These are phyloP conservation scores for Hycleus phaleratus DNA, from an alignment of 1,140 invertebrate species.

Conservation along the genomic window DNA sequence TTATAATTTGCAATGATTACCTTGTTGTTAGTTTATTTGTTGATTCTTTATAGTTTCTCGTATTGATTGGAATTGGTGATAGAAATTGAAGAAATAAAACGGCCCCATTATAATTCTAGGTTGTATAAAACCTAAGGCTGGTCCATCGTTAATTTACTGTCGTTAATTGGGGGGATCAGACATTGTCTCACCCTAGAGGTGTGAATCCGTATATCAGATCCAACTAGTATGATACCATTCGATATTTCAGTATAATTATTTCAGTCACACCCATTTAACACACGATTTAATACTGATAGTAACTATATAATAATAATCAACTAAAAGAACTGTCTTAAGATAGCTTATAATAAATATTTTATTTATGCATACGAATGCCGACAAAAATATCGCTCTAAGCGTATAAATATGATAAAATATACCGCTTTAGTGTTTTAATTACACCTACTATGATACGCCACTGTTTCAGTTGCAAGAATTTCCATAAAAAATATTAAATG, in stretches of 20 bases:
- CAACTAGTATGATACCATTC: slow-evolving; percentile 32
- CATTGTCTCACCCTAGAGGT: slow-evolving; percentile 32
- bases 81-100: too few relatives aligned
- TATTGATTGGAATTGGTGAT: too few relatives aligned
- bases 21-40: too few relatives aligned
- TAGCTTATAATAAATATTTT: slow-evolving; percentile 21
- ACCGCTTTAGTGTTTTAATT: too few relatives aligned
- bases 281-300: slow-evolving; percentile 32
- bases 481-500: too few relatives aligned
- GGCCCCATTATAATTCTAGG: slow-evolving; percentile 23
- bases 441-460: too few relatives aligned
- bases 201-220: slow-evolving; percentile 28
- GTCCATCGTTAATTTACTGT: slow-evolving; percentile 36
- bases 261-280: slow-evolving; percentile 39
- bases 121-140: slow-evolving; percentile 23
- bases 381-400: too few relatives aligned
- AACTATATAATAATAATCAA: slow-evolving; percentile 22
- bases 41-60: too few relatives aligned
- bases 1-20: too few relatives aligned
- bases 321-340: slow-evolving; percentile 6
- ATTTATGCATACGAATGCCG: slow-evolving; percentile 18
- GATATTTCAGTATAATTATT: slow-evolving; percentile 42
- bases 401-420: too few relatives aligned
- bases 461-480: too few relatives aligned
- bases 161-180: slow-evolving; percentile 39